phyloP scores from a whole-genome alignment of 2,113 vertebrate genomes.

The Euleptes europaea region DNA sequence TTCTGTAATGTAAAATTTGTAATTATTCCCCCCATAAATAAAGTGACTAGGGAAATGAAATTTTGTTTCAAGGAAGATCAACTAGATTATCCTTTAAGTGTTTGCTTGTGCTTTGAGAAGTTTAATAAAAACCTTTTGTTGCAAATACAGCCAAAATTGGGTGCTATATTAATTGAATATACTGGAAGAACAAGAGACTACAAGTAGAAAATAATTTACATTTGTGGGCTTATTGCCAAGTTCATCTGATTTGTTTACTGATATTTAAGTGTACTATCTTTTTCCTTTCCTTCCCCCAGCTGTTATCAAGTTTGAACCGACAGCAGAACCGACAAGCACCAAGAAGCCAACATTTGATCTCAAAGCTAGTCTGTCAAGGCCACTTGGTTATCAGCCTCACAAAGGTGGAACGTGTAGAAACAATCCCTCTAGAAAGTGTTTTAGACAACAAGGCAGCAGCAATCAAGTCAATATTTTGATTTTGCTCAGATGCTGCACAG shows the following conservation, averaged over 20 bases:
- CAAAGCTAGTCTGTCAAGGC: conserved; percentile 90
- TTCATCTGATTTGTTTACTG: neutral
- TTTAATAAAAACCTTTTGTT: neutral
- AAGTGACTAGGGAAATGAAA: neutral
- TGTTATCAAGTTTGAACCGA: conserved; percentile 71
- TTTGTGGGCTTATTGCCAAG: no score
- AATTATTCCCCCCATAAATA: neutral
- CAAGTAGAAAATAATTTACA: neutral
- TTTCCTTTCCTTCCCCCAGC: conserved; percentile 54
- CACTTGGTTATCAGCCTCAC: conserved; percentile 90
- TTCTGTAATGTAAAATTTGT: neutral
- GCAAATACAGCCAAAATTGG: neutral
- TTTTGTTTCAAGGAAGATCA: neutral
- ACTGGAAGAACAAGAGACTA: neutral
- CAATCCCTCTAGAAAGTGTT: neutral
- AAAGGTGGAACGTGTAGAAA: conserved; percentile 75
- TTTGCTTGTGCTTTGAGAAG: neutral
- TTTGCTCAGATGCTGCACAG: neutral
- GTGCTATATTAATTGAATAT: neutral
- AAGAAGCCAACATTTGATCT: conserved; percentile 89
- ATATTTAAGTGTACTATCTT: neutral
- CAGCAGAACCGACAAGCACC: conserved; percentile 69
- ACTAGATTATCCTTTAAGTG: neutral
- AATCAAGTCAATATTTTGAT: neutral
- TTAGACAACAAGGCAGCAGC: neutral